Base-by-base conservation (phyloP, 2,113 vertebrate genomes). In the Dascyllus trimaculatus region DNA sequence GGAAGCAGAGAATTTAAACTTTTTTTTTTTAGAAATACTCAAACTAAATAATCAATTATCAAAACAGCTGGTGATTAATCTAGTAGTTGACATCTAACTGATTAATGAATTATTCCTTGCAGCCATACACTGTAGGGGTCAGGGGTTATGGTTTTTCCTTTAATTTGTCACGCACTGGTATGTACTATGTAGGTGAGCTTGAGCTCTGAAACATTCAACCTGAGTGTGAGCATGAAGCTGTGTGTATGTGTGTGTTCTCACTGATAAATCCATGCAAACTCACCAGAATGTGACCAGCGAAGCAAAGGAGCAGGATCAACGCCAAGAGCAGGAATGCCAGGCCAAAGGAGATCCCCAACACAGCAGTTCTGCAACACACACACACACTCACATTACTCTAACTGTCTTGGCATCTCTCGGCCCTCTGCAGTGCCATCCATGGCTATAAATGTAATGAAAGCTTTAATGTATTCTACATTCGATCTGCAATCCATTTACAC, bases 231-330 rank as follows among this genome's bases (percentile, higher is more conserved):
- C 17, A 17, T 51, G 48, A 18, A 26, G 45, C 67, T 58, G 21
- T 32, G 73, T 60, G 38, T 32, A 38, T 45, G 19, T 65, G 17
- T 22, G 58, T 60, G 58, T 48, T 11, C 63, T 56, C 3, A n/a
- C 1, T 2, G 14, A 72, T 19, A 32, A 80, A 82, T 78, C n/a
- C 14, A 21, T 26, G 45, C 40, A 79, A 89, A 97, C 97, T 71
- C 95, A 99, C 98, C 97, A 97, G 85, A 63, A 99, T 95, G 83
- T 97, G 97, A 82, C 96, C 96, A 71, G 97, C 95, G 29, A 99
- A 99, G 92, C 98, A 99, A 86, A 98, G 91, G 67, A 97, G 94
- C 58, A 99, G 95, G 92, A 98, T 98, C 74, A 96, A 94, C 84
- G 95, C 95, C 53, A 99, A 85, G 11, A 96, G 78, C 74, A 99